These are phyloP conservation scores for Anthophora plumipes DNA, from an alignment of 2,888 invertebrate genomes.

Conservation along the genomic window DNA sequence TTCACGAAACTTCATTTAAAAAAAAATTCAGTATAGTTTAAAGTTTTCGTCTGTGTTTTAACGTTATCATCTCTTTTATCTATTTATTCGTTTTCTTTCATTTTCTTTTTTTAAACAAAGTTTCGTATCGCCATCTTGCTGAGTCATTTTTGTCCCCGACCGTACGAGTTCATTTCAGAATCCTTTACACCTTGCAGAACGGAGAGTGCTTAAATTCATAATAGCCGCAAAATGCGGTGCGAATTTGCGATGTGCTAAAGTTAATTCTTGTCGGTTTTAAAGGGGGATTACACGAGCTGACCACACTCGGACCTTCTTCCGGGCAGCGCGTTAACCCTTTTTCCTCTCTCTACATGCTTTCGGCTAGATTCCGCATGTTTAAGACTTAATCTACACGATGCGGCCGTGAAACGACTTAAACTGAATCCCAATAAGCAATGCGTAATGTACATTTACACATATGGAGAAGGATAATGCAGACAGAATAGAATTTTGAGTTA, in stretches of 20 bases:
- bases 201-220: slow-evolving; percentile 79
- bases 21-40: no score
- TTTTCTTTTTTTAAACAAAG: not conserved
- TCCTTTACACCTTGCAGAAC: slow-evolving; percentile 66
- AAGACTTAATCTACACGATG: slow-evolving; percentile 50
- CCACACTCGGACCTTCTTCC: slow-evolving; percentile 70
- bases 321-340: slow-evolving; percentile 53
- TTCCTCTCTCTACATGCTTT: slow-evolving; percentile 33
- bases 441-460: not conserved
- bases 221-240: slow-evolving; percentile 80
- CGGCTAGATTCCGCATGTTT: slow-evolving; percentile 36
- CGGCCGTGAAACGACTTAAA: slow-evolving; percentile 43
- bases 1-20: no score
- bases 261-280: slow-evolving; percentile 80
- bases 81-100: not conserved
- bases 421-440: slow-evolving; percentile 40
- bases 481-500: not conserved
- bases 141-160: slow-evolving; percentile 33
- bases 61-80: not conserved
- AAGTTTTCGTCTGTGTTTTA: not conserved
- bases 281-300: slow-evolving; percentile 77
- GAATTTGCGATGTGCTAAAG: slow-evolving; percentile 80
- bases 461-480: not conserved
- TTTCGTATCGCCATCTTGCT: slow-evolving; percentile 2
- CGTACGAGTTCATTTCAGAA: slow-evolving; percentile 53